Base-by-base conservation (phyloP, 2,888 invertebrate genomes). In the Drosophila ezoana region DNA sequence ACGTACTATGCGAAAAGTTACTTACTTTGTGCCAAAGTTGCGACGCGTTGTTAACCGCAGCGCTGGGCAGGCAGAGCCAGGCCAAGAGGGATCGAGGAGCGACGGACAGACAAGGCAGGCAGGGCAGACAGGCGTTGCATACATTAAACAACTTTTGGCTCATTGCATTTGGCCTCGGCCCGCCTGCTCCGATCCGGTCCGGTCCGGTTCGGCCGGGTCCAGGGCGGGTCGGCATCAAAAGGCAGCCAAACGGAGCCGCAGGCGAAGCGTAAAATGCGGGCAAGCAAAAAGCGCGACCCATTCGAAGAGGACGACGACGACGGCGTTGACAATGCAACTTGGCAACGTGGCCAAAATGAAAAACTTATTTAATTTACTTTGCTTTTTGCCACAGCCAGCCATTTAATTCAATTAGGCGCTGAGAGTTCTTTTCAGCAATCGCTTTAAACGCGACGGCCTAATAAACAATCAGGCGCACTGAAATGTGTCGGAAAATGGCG, bases 291-390 rank as follows among this genome's bases (percentile, higher is more conserved):
- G 85, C 85, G 84, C 84, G 81, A 68, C 63, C 53, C 66, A 49
- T 62, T 45, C 23, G 45, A 49, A 44, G 41, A 56, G 28, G 9
- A 32, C 33, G 49, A 49, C 47, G 48, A 8, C 23, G 28, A 64
- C 71, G 77, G 72, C 79, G 83, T 87, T 85, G 87, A 88, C 87
- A 81, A 84, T 85, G 81, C 79, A 81, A 88, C 87, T 89, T 81
- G 88, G 78, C 68, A 65, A 63, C 76, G 69, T 72, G 75, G 74
- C 81, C 89, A 86, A 84, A 84, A 84, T 80, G 82, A 65, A 89
- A 86, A 91, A 90, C 91, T 91, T 90, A 91, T 91, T 91, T 90
- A 91, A 90, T 90, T 90, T 91, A 90, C 91, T 90, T 89, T 90
- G 90, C 84, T 91, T 91, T 90, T 90, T 83, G 89, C 90, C 82